phyloP scores from a whole-genome alignment of 2,113 vertebrate species.

The Grammomys surdaster region DNA sequence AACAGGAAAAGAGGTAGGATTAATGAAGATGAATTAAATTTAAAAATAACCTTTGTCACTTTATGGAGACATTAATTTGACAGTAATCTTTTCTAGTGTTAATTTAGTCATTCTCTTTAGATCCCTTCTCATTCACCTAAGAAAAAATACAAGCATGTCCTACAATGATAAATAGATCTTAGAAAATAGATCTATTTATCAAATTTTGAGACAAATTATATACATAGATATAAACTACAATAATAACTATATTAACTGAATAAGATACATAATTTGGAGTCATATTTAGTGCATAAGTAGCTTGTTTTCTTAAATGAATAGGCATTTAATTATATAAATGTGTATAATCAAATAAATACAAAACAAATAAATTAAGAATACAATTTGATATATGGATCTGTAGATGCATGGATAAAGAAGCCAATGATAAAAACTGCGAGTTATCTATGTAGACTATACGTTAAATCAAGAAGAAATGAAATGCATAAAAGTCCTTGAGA shows the following conservation, averaged over 20 bases:
- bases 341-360: background rate
- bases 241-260: constrained; percentile 10
- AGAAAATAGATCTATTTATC: background rate
- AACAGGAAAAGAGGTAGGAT: background rate
- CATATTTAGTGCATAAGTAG: background rate
- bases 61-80: background rate
- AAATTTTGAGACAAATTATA: background rate
- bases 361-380: constrained; percentile 2
- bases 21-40: background rate
- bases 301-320: background rate
- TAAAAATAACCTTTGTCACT: background rate
- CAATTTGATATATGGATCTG: background rate
- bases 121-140: background rate
- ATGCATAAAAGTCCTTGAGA: background rate
- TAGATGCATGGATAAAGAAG: background rate
- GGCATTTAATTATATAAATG: background rate
- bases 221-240: background rate
- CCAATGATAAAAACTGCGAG: background rate
- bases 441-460: background rate
- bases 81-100: background rate
- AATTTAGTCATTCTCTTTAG: background rate
- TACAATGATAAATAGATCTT: background rate
- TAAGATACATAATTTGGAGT: background rate
- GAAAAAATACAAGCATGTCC: background rate
- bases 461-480: constrained; percentile 22